These are phyloP conservation scores for Melolontha melolontha DNA, from an alignment of 2,888 invertebrate genomes.

Conservation along the genomic window DNA sequence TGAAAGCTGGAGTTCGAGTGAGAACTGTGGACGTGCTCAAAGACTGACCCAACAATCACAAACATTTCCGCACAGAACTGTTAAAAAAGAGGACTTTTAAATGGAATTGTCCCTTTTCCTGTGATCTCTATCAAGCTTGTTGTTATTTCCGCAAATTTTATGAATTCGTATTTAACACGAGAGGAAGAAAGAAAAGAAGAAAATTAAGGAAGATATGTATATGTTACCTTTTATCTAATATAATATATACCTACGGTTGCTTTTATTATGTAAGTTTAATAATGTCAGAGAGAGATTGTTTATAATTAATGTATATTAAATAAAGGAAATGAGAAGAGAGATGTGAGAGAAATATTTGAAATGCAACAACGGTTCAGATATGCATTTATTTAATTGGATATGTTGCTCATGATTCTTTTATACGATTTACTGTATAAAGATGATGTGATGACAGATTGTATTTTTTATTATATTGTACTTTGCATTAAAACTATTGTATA, in stretches of 20 bases:
- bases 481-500: conserved; percentile 1
- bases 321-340: no score
- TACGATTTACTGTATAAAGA: neutral
- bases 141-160: conserved; percentile 62
- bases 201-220: neutral
- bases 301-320: neutral
- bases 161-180: conserved; percentile 37
- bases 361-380: conserved; percentile 11
- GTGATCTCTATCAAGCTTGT: conserved; percentile 63
- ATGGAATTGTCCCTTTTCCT: conserved; percentile 57
- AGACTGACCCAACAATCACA: conserved; percentile 43
- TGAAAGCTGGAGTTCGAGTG: conserved; percentile 61
- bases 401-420: conserved; percentile 18
- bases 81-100: conserved; percentile 40
- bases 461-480: conserved; percentile 25
- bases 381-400: conserved; percentile 2
- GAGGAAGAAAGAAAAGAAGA: no score
- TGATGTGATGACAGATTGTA: conserved; percentile 23
- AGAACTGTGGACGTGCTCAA: conserved; percentile 61
- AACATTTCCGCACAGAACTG: conserved; percentile 18
- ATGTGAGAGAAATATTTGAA: neutral
- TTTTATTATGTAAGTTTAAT: conserved; percentile 37
- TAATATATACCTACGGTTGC: conserved; percentile 29
- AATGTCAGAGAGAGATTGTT: conserved; percentile 2
- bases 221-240: conserved; percentile 23